Evolutionary conservation across 2,797 vertebrate species (phyloP).

Genomic region (Spatula clypeata): DNA sequence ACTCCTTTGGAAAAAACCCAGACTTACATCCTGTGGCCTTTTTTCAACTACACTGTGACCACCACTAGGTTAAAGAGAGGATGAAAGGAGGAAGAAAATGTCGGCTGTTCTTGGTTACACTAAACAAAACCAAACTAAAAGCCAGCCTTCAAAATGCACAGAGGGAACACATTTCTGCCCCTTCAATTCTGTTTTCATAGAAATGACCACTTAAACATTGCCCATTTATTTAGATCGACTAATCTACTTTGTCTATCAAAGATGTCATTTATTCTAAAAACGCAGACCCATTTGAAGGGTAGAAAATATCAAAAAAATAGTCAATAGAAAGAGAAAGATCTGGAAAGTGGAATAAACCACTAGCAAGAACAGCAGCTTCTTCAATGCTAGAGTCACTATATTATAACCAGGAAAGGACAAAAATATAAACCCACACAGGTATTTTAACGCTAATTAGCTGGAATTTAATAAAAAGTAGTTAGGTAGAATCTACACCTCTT

Average conservation of each 20-base stretch:
- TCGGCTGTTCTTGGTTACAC: not conserved
- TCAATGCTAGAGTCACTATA: not conserved
- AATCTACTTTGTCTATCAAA: not conserved
- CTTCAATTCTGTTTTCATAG: not conserved
- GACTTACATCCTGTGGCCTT: not conserved
- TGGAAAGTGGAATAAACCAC: not conserved
- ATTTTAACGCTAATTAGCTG: not conserved
- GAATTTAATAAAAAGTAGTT: not conserved
- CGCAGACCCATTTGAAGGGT: not conserved
- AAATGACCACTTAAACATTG: not conserved
- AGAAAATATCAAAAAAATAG: not conserved
- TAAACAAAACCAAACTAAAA: not conserved
- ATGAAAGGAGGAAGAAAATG: not conserved
- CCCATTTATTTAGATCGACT: not conserved
- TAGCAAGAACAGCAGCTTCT: not conserved
- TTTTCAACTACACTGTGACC: not conserved
- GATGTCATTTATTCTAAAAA: not conserved
- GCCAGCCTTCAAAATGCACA: not conserved
- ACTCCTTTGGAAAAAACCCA: not conserved
- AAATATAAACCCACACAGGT: not conserved
- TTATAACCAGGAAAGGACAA: not conserved
- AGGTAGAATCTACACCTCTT: not conserved
- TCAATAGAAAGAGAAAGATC: not conserved
- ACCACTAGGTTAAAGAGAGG: fast-evolving
- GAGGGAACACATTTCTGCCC: not conserved